phyloP scores from a whole-genome alignment of 2,888 invertebrate genomes.

The Noctua pronuba region DNA sequence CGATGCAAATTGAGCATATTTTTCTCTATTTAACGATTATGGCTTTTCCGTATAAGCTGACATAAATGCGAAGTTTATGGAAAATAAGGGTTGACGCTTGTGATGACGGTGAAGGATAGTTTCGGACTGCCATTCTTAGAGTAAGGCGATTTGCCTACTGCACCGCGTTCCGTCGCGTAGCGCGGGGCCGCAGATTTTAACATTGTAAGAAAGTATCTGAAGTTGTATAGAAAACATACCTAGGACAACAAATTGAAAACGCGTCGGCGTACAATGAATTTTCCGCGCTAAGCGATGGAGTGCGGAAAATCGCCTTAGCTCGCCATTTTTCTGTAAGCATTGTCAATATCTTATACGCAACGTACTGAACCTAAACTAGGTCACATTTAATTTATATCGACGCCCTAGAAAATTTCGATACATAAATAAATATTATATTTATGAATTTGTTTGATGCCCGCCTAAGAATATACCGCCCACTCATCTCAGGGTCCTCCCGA shows the following conservation, averaged over 20 bases:
- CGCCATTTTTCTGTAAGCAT: background rate
- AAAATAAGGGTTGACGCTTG: background rate
- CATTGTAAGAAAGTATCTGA: too few species aligned
- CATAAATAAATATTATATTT: constrained; percentile 18
- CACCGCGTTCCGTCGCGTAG: too few species aligned
- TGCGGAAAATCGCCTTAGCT: too few species aligned
- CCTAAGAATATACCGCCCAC: constrained; percentile 26
- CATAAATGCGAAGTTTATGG: constrained; percentile 34
- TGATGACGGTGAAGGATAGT: constrained; percentile 10
- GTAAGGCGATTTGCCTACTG: too few species aligned
- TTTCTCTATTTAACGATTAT: constrained; percentile 38
- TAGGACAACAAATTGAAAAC: too few species aligned
- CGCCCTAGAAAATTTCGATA: constrained; percentile 18
- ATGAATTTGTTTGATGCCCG: constrained; percentile 23
- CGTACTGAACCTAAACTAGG: constrained; percentile 12
- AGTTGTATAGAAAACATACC: too few species aligned
- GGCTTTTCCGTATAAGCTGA: constrained; percentile 38
- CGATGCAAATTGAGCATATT: constrained; percentile 25
- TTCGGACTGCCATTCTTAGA: background rate
- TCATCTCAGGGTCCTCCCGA: constrained; percentile 26
- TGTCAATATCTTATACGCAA: background rate
- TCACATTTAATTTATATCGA: constrained; percentile 8
- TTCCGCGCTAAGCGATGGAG: too few species aligned
- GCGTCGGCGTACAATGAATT: too few species aligned
- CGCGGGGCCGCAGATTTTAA: too few species aligned